Conservation (phyloP, 2,888 invertebrate genomes). For the Cryptus armator region DNA sequence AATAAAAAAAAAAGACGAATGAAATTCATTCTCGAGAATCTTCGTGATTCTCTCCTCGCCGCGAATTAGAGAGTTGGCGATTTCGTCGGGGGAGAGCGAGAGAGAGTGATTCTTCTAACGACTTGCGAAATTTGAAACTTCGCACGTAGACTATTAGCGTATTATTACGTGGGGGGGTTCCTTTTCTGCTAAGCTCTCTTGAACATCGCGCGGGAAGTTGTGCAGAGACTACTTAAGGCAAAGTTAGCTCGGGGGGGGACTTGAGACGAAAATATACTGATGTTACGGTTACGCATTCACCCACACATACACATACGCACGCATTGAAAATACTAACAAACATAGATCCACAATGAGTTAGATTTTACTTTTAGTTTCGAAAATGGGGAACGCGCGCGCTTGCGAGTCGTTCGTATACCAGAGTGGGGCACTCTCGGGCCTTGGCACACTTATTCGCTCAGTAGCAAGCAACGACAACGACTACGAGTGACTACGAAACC, state of each 20-base stretch:
- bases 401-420: slow-evolving; percentile 13
- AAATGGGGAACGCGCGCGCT: slow-evolving; percentile 78
- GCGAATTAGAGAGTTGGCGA: slow-evolving; percentile 59
- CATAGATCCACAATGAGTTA: slow-evolving; percentile 81
- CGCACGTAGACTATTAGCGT: slow-evolving; percentile 47
- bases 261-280: slow-evolving; percentile 77
- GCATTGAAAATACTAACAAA: slow-evolving; percentile 13
- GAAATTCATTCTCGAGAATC: slow-evolving; percentile 23
- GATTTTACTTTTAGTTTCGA: slow-evolving; percentile 85
- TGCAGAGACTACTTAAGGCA: slow-evolving; percentile 48
- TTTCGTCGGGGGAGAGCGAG: neutral
- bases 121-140: slow-evolving; percentile 62
- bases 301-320: neutral
- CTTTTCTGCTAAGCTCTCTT: slow-evolving; percentile 31
- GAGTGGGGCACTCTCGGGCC: slow-evolving; percentile 77
- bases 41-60: neutral
- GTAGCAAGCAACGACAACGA: slow-evolving; percentile 70
- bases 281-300: slow-evolving; percentile 74
- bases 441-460: slow-evolving; percentile 84
- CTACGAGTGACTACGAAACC: slow-evolving; percentile 68
- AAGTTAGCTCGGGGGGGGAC: slow-evolving; percentile 60
- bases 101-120: slow-evolving; percentile 46
- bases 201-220: slow-evolving; percentile 21
- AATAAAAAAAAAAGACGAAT: neutral
- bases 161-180: slow-evolving; percentile 51